Percentiles rank a stretch among this genome's conserved stretches.
These are phyloP conservation scores for Tridacna gigas DNA, from an alignment of 2,888 invertebrate species.

Conservation along the genomic window DNA sequence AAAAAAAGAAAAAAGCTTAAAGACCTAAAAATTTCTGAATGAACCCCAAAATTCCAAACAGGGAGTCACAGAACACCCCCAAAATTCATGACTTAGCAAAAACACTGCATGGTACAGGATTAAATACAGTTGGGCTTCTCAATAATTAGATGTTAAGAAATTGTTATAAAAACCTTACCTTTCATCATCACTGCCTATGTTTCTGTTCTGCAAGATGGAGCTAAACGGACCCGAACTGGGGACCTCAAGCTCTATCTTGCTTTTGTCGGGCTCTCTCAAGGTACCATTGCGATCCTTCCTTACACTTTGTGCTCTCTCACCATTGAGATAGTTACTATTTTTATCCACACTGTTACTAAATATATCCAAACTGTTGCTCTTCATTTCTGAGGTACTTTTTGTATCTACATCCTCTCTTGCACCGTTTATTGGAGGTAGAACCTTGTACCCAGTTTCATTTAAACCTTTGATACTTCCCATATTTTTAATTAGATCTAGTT, in stretches of 20 bases:
- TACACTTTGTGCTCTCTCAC: not conserved
- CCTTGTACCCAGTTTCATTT: conserved; percentile 34
- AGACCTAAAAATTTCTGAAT: too few species aligned
- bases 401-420: conserved; percentile 14
- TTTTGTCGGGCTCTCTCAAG: not conserved
- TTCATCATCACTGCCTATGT: conserved; percentile 22
- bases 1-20: too few species aligned
- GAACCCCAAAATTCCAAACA: too few species aligned
- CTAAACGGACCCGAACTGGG: conserved; percentile 40
- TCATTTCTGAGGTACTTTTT: conserved; percentile 25
- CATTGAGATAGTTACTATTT: conserved; percentile 23
- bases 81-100: too few species aligned
- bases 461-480: conserved; percentile 5
- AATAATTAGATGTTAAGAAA: not conserved
- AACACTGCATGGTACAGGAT: too few species aligned
- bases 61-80: too few species aligned
- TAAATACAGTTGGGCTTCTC: too few species aligned
- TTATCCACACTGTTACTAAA: conserved; percentile 33
- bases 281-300: not conserved
- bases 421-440: conserved; percentile 50
- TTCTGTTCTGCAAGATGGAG: conserved; percentile 48
- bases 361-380: conserved; percentile 39
- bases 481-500: not conserved
- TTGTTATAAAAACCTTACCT: conserved; percentile 27
- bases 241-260: not conserved